Conservation (phyloP, 1,140 invertebrate species). For the Drosophila subobscura region DNA sequence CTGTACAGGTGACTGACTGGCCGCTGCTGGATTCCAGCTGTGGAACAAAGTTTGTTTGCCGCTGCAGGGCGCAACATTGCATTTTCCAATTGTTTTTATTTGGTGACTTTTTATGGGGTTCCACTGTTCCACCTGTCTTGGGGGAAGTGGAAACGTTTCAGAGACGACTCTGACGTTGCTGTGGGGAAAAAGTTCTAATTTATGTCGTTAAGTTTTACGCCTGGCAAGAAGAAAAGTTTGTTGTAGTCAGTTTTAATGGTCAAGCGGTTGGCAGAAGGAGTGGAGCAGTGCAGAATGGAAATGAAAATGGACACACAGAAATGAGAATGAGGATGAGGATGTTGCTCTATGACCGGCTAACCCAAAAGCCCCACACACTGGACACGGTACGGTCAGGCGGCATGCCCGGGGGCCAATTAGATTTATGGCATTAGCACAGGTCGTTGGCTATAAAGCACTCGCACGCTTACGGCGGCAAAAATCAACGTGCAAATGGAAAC, state of each 20-base stretch:
- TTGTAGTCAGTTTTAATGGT: conserved; percentile 61
- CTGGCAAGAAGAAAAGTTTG: conserved; percentile 44
- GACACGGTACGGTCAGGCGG: too few species aligned
- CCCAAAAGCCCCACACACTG: conserved; percentile 50
- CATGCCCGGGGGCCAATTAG: conserved; percentile 60
- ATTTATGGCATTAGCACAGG: conserved; percentile 74
- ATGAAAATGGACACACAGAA: conserved; percentile 31
- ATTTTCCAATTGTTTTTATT: conserved; percentile 60
- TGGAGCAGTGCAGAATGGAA: conserved; percentile 19
- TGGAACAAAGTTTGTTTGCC: conserved; percentile 38
- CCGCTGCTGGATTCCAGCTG: conserved; percentile 22
- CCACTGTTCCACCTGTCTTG: conserved; percentile 20
- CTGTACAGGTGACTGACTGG: conserved; percentile 32
- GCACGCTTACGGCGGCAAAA: conserved; percentile 37
- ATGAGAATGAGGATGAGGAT: conserved; percentile 17
- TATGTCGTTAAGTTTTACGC: conserved; percentile 57
- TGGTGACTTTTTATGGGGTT: conserved; percentile 14
- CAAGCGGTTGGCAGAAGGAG: conserved; percentile 24
- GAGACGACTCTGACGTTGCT: conserved; percentile 2
- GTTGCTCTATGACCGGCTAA: conserved; percentile 59
- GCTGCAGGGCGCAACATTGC: conserved; percentile 47
- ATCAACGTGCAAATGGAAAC: conserved; percentile 39
- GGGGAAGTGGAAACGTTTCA: background rate
- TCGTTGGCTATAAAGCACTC: conserved; percentile 61
- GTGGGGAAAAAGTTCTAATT: conserved; percentile 61